Evolutionary conservation across 2,797 vertebrate species (phyloP), one percentile per base, ranked within the genome.

Genomic region (Etheostoma perlongum): DNA sequence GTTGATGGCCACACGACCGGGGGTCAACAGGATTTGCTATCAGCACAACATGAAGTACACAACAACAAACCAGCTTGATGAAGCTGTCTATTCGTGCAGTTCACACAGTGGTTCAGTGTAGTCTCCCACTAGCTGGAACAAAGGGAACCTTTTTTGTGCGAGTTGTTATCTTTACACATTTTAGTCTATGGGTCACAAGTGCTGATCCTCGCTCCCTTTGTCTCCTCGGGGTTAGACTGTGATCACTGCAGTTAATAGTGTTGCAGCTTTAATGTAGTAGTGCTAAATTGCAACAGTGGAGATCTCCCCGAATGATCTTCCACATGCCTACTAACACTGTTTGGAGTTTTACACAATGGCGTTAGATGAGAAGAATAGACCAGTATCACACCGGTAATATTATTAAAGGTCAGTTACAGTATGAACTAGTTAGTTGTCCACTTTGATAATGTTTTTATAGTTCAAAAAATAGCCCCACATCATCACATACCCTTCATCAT

Each of bases 241-340:
- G 68, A 85, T 85, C 90, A 91, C 16, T 7, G 15, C 23, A 46
- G 70, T 73, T 72, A 48, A 74, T 74, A 77, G 76, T 65, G 66
- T 65, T 65, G 49, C 47, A 64, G 61, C 65, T 85, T 69, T 79
- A 76, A 79, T 74, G 30, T 4, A 2, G 54, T 65, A 1, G 55
- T 9, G 2, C 16, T 21, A 57, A 19, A n/a, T 47, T 54, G 66
- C 42, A 6, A 47, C 36, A 70, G 33, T 47, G 19, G 30, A 59
- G 44, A 14, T 46, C 13, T 78, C 27, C 9, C 36, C 10, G 23
- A 73, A 58, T 1, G 1, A 4, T 27, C 16, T 30, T 59, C 6
- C 10, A 60, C 64, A 68, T 18, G 25, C 19, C 14, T 10, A 16
- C 27, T 53, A 16, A 12, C 46, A 27, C 42, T 27, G 51, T 27